A percentile compares a stretch with the other conserved stretches of the same genome.
Conservation (phyloP, 2,113 vertebrate genomes). For the Peromyscus polionotus region DNA sequence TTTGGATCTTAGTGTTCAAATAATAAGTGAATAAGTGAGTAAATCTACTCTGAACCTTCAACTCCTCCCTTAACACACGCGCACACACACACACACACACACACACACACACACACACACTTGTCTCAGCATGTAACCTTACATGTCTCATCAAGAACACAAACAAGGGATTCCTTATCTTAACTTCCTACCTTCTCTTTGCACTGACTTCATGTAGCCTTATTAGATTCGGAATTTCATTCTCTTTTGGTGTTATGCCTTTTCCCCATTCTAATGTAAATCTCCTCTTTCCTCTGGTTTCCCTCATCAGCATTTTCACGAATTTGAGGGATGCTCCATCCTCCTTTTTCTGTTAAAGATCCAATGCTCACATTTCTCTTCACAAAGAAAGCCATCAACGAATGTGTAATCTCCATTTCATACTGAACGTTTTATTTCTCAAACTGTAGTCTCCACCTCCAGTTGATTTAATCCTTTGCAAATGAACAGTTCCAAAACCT, state of each 20-base stretch:
- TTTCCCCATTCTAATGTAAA: not conserved
- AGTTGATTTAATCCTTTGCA: not conserved
- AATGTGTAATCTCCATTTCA: not conserved
- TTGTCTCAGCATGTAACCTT: not conserved
- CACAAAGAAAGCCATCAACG: not conserved
- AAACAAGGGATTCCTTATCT: not conserved
- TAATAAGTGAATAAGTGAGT: slow-evolving; percentile 51
- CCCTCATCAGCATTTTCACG: not conserved
- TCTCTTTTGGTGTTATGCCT: not conserved
- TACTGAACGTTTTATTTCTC: not conserved
- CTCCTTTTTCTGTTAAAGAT: not conserved
- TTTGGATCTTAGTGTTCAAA: slow-evolving; percentile 43
- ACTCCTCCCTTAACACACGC: not conserved
- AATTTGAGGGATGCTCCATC: not conserved
- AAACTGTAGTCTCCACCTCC: not conserved
- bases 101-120: no score
- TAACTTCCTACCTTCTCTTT: not conserved
- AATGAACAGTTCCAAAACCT: not conserved
- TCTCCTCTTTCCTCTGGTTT: not conserved
- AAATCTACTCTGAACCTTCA: not conserved
- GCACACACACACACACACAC: not conserved
- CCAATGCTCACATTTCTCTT: not conserved
- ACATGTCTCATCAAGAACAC: not conserved
- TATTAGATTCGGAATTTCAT: not conserved
- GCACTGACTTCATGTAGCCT: not conserved